Percentiles rank a stretch among this genome's conserved stretches.
These are phyloP conservation scores for Hippotragus niger DNA, from an alignment of 2,113 vertebrate species.

Conservation along the genomic window DNA sequence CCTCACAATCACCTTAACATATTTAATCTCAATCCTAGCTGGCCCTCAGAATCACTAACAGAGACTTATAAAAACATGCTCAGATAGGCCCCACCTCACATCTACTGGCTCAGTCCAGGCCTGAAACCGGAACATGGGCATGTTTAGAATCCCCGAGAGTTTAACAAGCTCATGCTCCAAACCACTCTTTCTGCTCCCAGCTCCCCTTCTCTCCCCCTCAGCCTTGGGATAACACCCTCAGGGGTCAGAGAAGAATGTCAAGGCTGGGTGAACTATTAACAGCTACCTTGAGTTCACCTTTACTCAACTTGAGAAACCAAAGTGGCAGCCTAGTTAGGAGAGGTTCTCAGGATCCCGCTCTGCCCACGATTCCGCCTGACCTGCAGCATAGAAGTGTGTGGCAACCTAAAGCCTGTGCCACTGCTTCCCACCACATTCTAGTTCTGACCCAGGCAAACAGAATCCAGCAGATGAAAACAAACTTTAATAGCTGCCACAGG, in stretches of 20 bases:
- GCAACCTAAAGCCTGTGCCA: background rate
- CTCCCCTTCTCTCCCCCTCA: background rate
- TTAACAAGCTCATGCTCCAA: background rate
- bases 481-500: background rate
- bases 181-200: background rate
- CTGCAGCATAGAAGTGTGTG: rapidly evolving
- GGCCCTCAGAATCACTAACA: background rate
- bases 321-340: background rate
- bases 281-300: background rate
- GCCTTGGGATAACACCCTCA: background rate
- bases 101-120: background rate
- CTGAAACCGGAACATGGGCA: background rate
- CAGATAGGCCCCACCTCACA: background rate
- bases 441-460: background rate
- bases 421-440: background rate
- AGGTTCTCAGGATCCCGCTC: background rate
- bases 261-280: constrained; percentile 18
- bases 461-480: background rate
- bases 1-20: background rate
- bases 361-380: background rate
- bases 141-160: background rate
- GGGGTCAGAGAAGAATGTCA: background rate
- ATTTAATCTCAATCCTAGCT: background rate
- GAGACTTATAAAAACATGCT: background rate
- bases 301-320: background rate